These are phyloP conservation scores for Bilobella aurantiaca DNA, from an alignment of 1,140 invertebrate species.

Conservation along the genomic window DNA sequence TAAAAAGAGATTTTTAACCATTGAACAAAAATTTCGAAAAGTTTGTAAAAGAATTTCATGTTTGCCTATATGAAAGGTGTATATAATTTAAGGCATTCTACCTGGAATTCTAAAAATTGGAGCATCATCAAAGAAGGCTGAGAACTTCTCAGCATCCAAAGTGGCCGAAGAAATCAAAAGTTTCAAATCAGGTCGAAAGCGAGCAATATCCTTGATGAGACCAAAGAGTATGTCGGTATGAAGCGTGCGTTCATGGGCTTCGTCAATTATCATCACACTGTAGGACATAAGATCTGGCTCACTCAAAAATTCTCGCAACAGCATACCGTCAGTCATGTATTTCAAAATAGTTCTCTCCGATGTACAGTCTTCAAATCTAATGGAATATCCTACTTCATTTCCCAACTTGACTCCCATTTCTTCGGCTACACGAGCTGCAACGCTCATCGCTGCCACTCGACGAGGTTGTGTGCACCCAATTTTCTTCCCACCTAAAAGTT, in stretches of 20 bases:
- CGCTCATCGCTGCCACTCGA: constrained; percentile 69
- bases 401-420: constrained; percentile 62
- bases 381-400: constrained; percentile 63
- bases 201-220: constrained; percentile 91
- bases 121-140: constrained; percentile 95
- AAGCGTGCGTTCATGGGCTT: constrained; percentile 95
- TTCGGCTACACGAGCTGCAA: constrained; percentile 60
- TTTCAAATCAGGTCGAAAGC: constrained; percentile 90
- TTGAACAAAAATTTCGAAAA: background rate
- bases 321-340: constrained; percentile 99
- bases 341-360: constrained; percentile 54
- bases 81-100: no score
- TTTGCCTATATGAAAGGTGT: no score
- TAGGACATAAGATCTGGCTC: constrained; percentile 91
- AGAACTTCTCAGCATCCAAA: constrained; percentile 96
- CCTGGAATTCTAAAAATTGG: constrained; percentile 96
- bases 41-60: background rate
- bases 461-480: constrained; percentile 68
- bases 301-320: constrained; percentile 91
- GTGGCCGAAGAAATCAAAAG: constrained; percentile 95
- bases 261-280: constrained; percentile 98
- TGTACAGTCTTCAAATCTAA: constrained; percentile 69
- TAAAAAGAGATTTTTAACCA: constrained; percentile 20
- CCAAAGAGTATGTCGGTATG: constrained; percentile 99
- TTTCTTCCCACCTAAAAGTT: constrained; percentile 55